Base-by-base conservation (phyloP, 2,797 vertebrate species). In the Sebastes vulpes region DNA sequence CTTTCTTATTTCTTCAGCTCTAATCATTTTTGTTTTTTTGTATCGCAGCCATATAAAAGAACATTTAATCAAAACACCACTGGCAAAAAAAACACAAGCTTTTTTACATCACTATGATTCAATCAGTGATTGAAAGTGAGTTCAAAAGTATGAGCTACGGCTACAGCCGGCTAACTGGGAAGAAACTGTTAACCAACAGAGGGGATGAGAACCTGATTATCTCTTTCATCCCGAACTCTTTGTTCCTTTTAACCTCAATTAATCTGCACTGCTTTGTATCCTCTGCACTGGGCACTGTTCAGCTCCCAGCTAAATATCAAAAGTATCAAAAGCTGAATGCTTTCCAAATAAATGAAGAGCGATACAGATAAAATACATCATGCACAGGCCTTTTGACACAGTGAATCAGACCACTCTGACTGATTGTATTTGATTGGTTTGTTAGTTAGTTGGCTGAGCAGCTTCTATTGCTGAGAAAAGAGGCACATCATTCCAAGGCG, bases 401-500 rank as follows among this genome's bases (percentile, higher is more conserved):
- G 32, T 72, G 54, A 65, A 76, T 82, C 80, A 54, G 53, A 71
- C 65, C 70, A 81, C 72, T 75, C 63, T 56, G 64, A 64, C 73
- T 85, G 69, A 83, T 80, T 88, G 72, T 58, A 58, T 85, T 77
- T 72, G 75, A 87, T 76, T 79, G 72, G 57, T 83, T 81, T 75
- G 72, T 86, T 80, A 61, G 89, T 81, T 63, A 67, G 75, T 77
- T 75, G 81, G 65, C 75, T 61, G 73, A 66, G 77, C 25, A 4
- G 63, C 59, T 56, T 79, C 53, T 67, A 5, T 54, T 80, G 64
- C 66, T 67, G 80, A 80, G 21, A 82, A 83, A 72, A 75, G 65
- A 84, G 65, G 38, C 65, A 52, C 53, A 72, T 70, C 67, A 58
- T 32, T 78, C 63, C 60, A 63, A 73, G 64, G 26, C 60, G 26